These are phyloP conservation scores for Charaxes varanes DNA, from an alignment of 1,140 invertebrate species.

Conservation along the genomic window DNA sequence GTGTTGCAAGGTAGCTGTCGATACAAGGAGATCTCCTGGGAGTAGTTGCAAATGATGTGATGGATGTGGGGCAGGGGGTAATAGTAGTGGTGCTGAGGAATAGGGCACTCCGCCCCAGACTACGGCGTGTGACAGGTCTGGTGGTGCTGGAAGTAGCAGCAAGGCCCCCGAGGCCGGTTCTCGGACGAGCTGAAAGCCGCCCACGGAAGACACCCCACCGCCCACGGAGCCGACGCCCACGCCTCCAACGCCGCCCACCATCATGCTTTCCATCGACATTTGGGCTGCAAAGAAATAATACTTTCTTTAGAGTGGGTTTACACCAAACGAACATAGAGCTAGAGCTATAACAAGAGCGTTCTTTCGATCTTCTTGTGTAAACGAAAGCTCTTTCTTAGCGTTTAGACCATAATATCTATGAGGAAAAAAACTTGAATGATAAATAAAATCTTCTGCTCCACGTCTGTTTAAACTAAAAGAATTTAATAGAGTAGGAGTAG, in stretches of 20 bases:
- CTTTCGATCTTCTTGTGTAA: too few species aligned
- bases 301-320: too few species aligned
- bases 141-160: conserved; percentile 82
- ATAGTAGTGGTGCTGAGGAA: conserved; percentile 75
- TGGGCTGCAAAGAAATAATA: conserved; percentile 67
- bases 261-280: conserved; percentile 81
- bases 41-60: conserved; percentile 76
- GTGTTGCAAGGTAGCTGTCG: conserved; percentile 73
- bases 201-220: conserved; percentile 44
- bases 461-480: too few species aligned
- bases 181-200: conserved; percentile 82
- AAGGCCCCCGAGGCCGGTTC: conserved; percentile 88
- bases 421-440: too few species aligned
- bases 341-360: too few species aligned
- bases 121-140: conserved; percentile 85
- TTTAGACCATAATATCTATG: too few species aligned
- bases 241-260: conserved; percentile 72
- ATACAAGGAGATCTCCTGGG: conserved; percentile 72
- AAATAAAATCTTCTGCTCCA: too few species aligned
- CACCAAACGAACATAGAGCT: too few species aligned
- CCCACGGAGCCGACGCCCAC: conserved; percentile 70
- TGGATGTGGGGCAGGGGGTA: conserved; percentile 78
- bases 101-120: conserved; percentile 81
- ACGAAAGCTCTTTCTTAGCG: too few species aligned
- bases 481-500: too few species aligned